Percentiles rank a stretch among this genome's conserved stretches.
These are phyloP conservation scores for Drosophila prolongata DNA, from an alignment of 2,888 invertebrate genomes.

Conservation along the genomic window DNA sequence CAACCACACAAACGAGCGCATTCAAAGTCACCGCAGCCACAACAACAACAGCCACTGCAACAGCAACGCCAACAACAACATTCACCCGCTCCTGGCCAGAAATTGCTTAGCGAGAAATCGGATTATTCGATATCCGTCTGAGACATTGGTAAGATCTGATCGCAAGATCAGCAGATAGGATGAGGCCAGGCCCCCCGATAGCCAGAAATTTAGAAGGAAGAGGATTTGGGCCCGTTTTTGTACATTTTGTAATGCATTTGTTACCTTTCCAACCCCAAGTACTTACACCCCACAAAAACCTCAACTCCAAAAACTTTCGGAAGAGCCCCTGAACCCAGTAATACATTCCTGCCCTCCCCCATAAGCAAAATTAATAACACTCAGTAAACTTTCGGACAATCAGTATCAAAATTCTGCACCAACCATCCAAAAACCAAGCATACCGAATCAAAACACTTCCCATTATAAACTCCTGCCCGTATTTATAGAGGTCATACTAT, in stretches of 20 bases:
- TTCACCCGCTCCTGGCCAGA: conserved; percentile 83
- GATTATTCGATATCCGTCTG: conserved; percentile 91
- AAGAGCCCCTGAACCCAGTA: conserved; percentile 20
- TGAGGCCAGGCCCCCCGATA: conserved; percentile 53
- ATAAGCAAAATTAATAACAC: conserved; percentile 40
- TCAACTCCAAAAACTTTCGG: conserved; percentile 19
- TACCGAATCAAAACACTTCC: conserved; percentile 49
- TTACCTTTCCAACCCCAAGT: conserved; percentile 35
- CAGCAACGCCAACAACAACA: conserved; percentile 81
- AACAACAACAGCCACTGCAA: conserved; percentile 75
- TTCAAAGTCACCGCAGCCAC: conserved; percentile 76
- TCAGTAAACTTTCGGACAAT: conserved; percentile 82
- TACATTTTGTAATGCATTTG: conserved; percentile 65
- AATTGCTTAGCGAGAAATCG: conserved; percentile 87
- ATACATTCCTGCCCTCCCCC: conserved; percentile 9
- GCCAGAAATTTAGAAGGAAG: conserved; percentile 19
- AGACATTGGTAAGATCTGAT: conserved; percentile 82
- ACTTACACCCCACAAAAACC: conserved; percentile 2
- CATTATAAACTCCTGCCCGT: conserved; percentile 69
- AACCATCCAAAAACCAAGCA: conserved; percentile 54
- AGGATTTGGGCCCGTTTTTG: conserved; percentile 69
- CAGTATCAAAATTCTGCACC: conserved; percentile 83
- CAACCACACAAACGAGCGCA: conserved; percentile 68
- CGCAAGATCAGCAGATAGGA: conserved; percentile 55
- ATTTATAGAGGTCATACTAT: conserved; percentile 62